These are phyloP conservation scores for Notothenia rossii DNA, from an alignment of 2,113 vertebrate genomes.

Conservation along the genomic window DNA sequence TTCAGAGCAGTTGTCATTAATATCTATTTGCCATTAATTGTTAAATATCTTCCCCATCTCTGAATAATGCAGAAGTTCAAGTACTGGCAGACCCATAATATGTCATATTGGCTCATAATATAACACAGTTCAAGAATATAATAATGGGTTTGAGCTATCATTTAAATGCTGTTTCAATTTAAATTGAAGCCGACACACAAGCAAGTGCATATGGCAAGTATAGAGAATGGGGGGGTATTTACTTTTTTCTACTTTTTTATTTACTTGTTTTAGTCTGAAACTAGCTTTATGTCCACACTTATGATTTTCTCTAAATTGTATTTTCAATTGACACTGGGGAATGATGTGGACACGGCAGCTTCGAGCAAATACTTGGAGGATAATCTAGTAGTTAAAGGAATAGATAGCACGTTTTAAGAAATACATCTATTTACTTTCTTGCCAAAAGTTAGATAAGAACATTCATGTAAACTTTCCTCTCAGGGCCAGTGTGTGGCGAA, in stretches of 20 bases:
- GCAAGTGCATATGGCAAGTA: not conserved
- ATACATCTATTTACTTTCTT: not conserved
- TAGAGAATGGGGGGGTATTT: conserved; percentile 1
- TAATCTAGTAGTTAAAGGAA: not conserved
- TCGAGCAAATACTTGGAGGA: not conserved
- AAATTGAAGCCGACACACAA: not conserved
- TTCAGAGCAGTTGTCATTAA: conserved; percentile 59
- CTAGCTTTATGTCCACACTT: not conserved
- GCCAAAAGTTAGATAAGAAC: not conserved
- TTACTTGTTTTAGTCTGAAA: conserved; percentile 14
- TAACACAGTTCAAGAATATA: conserved; percentile 14
- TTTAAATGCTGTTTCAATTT: not conserved
- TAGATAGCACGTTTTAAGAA: not conserved
- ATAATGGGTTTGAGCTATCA: conserved; percentile 3
- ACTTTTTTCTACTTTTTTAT: conserved; percentile 14
- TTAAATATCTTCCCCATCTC: conserved; percentile 52
- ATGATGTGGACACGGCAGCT: not conserved
- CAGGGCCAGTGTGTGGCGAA: too few relatives aligned
- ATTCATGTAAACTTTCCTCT: too few relatives aligned
- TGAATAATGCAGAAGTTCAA: conserved; percentile 66
- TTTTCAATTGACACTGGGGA: conserved; percentile 1
- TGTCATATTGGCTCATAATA: conserved; percentile 22
- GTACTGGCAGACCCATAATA: conserved; percentile 18
- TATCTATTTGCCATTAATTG: conserved; percentile 61
- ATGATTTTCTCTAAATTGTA: not conserved